A percentile compares a stretch with the other conserved stretches of the same genome.
Evolutionary conservation across 2,113 vertebrate species (phyloP).

Genomic region (Xenotilapia longispinis): DNA sequence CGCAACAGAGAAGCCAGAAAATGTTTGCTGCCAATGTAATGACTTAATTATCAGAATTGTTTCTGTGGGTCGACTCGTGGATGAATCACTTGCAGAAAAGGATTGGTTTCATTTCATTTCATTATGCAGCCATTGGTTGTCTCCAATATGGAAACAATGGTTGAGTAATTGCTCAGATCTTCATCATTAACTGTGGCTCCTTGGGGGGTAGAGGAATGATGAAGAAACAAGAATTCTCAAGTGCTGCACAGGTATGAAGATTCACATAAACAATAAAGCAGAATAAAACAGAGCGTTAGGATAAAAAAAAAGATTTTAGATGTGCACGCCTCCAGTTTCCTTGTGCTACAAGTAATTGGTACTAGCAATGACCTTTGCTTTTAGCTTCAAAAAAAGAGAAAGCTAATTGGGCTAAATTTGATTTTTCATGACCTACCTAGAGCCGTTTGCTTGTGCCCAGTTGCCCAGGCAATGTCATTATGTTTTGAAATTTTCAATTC

Average conservation of each 20-base stretch:
- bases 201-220: neutral
- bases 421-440: neutral
- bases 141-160: neutral
- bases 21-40: neutral
- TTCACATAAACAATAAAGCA: neutral
- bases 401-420: neutral
- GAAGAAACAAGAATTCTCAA: neutral
- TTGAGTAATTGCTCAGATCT: neutral
- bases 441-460: neutral
- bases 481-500: neutral
- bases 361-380: neutral
- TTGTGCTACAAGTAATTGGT: neutral
- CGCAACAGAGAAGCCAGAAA: neutral
- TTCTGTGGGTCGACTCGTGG: neutral
- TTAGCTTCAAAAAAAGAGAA: neutral
- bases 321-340: neutral
- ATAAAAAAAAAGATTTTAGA: neutral
- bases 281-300: rapidly evolving
- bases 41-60: neutral
- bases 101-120: neutral
- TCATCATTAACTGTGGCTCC: neutral
- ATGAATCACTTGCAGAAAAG: neutral
- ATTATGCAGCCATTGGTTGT: neutral
- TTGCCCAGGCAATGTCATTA: neutral
- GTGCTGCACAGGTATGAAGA: neutral